Conservation (phyloP, 1,140 invertebrate genomes). For the Ridgeia piscesae region DNA sequence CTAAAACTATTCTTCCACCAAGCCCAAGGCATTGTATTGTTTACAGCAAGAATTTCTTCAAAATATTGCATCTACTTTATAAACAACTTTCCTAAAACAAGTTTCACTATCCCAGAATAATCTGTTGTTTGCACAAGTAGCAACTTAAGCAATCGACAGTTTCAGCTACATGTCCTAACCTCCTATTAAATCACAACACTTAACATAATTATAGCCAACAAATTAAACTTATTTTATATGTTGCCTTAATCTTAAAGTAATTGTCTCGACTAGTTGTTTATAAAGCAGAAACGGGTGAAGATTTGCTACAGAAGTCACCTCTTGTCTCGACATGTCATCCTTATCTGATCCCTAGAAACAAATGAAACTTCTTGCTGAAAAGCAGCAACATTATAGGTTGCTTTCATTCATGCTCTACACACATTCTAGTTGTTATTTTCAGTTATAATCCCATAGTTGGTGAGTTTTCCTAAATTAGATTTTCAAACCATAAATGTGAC, state of each 20-base stretch:
- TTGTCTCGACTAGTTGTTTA: not conserved
- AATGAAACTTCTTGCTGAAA: not conserved
- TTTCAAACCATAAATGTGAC: too few species aligned
- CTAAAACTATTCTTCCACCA: not conserved
- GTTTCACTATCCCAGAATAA: not conserved
- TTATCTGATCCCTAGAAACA: constrained; percentile 6
- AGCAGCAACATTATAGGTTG: not conserved
- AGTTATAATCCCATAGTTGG: too few species aligned
- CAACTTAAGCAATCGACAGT: too few species aligned
- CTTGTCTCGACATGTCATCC: constrained; percentile 35
- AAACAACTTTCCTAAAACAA: not conserved
- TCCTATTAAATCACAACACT: too few species aligned
- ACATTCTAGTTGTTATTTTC: too few species aligned
- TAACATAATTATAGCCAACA: too few species aligned
- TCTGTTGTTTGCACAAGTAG: not conserved
- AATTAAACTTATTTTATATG: too few species aligned
- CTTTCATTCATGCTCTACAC: not conserved
- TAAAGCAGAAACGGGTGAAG: not conserved
- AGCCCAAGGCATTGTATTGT: not conserved
- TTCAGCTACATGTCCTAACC: too few species aligned
- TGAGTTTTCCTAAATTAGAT: too few species aligned
- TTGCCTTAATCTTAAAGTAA: too few species aligned
- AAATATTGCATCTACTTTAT: not conserved
- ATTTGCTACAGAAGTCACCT: constrained; percentile 32
- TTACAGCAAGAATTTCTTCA: not conserved